Percentiles rank a stretch among this genome's conserved stretches.
These are phyloP conservation scores for Alces alces DNA, from an alignment of 2,113 vertebrate species.

Conservation along the genomic window DNA sequence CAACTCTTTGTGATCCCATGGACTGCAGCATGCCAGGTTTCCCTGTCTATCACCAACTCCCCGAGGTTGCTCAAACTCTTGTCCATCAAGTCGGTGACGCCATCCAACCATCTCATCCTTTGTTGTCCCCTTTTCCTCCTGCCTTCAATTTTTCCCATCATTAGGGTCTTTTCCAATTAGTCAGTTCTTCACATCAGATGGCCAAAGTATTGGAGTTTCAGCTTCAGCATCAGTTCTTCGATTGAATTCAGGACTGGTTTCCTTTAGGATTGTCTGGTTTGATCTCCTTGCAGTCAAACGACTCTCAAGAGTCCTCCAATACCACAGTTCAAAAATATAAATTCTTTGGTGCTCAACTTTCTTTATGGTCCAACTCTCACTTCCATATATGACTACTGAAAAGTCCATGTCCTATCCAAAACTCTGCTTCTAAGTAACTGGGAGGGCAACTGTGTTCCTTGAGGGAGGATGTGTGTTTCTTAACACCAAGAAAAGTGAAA, in stretches of 20 bases:
- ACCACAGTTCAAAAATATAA: background rate
- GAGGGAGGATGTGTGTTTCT: background rate
- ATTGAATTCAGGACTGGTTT: background rate
- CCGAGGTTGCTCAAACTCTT: background rate
- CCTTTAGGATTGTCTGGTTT: background rate
- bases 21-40: background rate
- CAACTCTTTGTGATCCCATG: background rate
- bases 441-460: background rate
- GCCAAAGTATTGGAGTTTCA: background rate
- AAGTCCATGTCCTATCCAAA: background rate
- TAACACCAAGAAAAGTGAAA: background rate
- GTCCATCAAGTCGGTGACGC: fast-evolving
- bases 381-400: background rate
- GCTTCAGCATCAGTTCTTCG: background rate
- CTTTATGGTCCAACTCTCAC: background rate
- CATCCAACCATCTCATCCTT: background rate
- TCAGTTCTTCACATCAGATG: background rate
- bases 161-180: background rate
- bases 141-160: background rate
- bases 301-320: background rate
- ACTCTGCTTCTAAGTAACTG: background rate
- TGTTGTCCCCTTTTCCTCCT: background rate
- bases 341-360: background rate
- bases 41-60: background rate
- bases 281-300: background rate